Conservation (phyloP, 2,797 vertebrate genomes). For the Cottoperca gobio region DNA sequence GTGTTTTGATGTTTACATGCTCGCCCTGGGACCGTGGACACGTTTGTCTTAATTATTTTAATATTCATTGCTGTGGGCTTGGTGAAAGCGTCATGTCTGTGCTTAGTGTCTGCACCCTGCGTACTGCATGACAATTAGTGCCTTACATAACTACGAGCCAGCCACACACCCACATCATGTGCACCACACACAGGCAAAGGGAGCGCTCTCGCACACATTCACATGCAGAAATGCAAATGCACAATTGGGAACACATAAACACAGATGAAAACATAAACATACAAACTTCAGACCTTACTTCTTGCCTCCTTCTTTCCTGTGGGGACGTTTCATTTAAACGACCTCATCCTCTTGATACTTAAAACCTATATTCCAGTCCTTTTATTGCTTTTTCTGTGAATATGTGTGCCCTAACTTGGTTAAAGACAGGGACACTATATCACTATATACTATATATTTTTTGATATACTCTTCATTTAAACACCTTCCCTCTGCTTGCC, state of each 20-base stretch:
- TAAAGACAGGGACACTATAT: constrained; percentile 26
- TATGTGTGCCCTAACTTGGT: background rate
- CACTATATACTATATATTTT: constrained; percentile 21
- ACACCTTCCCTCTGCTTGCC: constrained; percentile 12
- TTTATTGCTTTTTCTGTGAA: constrained; percentile 34
- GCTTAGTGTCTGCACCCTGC: constrained; percentile 67
- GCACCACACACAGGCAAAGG: constrained; percentile 9
- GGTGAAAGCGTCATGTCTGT: constrained; percentile 65
- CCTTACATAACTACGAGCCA: constrained; percentile 74
- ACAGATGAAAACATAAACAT: constrained; percentile 45
- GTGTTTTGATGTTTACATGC: constrained; percentile 70
- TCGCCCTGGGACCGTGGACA: constrained; percentile 39
- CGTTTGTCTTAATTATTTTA: constrained; percentile 71
- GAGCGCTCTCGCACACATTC: constrained; percentile 3
- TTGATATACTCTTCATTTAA: constrained; percentile 28
- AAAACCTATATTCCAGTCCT: constrained; percentile 31
- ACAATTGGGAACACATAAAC: constrained; percentile 17
- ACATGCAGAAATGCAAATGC: constrained; percentile 36
- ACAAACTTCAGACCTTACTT: constrained; percentile 51
- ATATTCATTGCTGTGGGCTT: constrained; percentile 70
- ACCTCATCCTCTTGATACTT: constrained; percentile 21
- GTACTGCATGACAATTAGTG: constrained; percentile 79
- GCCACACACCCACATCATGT: constrained; percentile 62
- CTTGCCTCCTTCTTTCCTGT: constrained; percentile 39
- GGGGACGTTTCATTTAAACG: constrained; percentile 52